A percentile compares a stretch with the other conserved stretches of the same genome.
Conservation (phyloP, 1,140 invertebrate species). For the Solen grandis region DNA sequence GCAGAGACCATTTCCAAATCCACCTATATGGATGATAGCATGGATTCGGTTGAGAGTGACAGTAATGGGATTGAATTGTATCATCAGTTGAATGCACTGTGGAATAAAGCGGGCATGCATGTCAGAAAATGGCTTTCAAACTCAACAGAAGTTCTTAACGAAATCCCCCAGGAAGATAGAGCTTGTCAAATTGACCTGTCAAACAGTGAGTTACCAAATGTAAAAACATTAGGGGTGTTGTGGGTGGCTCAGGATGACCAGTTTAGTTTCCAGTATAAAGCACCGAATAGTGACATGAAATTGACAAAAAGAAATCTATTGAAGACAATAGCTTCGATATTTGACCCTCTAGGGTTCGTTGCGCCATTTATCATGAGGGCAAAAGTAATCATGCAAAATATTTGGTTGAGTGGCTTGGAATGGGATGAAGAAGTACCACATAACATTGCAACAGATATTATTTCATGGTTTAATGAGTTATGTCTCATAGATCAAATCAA, state of each 20-base stretch:
- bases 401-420: constrained; percentile 42
- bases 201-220: constrained; percentile 34
- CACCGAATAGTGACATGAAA: not conserved
- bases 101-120: constrained; percentile 43
- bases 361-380: constrained; percentile 35
- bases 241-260: constrained; percentile 52
- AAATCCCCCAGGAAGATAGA: constrained; percentile 28
- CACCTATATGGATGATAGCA: constrained; percentile 42
- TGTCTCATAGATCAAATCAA: not conserved
- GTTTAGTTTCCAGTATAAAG: constrained; percentile 47
- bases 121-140: constrained; percentile 57
- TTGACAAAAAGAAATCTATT: constrained; percentile 45
- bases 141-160: constrained; percentile 20
- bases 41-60: constrained; percentile 50
- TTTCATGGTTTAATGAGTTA: not conserved
- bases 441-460: not conserved
- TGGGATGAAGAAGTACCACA: constrained; percentile 34
- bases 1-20: constrained; percentile 49
- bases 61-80: constrained; percentile 27
- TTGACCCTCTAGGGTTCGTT: constrained; percentile 53
- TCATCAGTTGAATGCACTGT: constrained; percentile 23
- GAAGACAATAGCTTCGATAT: constrained; percentile 35
- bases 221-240: constrained; percentile 52
- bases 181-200: constrained; percentile 36
- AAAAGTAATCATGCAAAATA: constrained; percentile 50